Evolutionary conservation across 2,113 vertebrate species (phyloP), one percentile per base, ranked within the genome.

Genomic region (Ibidorhyncha struthersii): DNA sequence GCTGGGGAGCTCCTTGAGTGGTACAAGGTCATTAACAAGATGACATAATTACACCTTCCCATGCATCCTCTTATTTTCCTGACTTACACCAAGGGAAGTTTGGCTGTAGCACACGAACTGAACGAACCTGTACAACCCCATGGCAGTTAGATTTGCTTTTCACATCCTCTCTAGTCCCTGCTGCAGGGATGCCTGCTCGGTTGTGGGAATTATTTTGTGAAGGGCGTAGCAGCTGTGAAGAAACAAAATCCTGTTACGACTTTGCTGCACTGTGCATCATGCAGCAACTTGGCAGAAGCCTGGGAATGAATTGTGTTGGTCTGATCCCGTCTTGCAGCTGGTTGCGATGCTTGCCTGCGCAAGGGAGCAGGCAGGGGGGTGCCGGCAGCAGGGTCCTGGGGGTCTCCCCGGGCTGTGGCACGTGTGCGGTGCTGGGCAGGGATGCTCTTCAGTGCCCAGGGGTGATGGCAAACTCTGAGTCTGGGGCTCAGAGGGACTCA

Each of bases 261-360:
- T 50, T 29, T 7, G 23, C 55, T 1, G 8, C 23, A 4, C 17
- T 5, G 3, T 2, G 17, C 13, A 4, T 16, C 2, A 3, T 45
- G 18, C 8, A 8, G 20, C 1, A 2, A 8, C 38, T 25, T 11
- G 1, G 36, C 45, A 43, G 45, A 22, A 59, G 17, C 81, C 45
- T 15, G 10, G 25, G 10, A 62, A 52, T 43, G 23, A 83, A n/a
- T 29, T 11, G 23, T 2, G 1, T 29, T 17, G 25, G 30, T 9
- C 45, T 12, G 12, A 22, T 43, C 56, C 45, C 30, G 30, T 29
- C 49, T 13, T n/a, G 45, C 36, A 52, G 36, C 17, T 10, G 2
- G 32, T 19, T 29, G 59, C 14, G 2, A 4, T 19, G 16, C n/a
- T 61, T 18, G 47, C 8, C 63, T 38, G 32, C 0, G 7, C 25